Conservation (phyloP, 2,113 vertebrate species). For the Phaethon lepturus region DNA sequence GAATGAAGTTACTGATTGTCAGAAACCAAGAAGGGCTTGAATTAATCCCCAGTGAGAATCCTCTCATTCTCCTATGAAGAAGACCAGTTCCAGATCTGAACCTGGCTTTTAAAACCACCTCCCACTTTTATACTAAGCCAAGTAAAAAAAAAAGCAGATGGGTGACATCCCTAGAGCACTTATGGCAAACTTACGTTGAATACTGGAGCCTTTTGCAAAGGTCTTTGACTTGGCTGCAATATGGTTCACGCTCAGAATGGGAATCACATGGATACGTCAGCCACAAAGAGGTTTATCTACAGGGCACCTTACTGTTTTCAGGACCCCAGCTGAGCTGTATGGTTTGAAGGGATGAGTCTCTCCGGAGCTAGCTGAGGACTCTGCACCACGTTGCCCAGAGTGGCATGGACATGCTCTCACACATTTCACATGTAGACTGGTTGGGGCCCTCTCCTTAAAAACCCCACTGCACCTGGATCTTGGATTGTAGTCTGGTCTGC, state of each 20-base stretch:
- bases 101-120: background rate
- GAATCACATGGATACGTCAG: background rate
- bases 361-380: background rate
- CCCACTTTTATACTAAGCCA: background rate
- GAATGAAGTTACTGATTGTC: background rate
- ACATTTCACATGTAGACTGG: background rate
- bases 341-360: background rate
- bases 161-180: background rate
- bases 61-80: background rate
- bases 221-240: background rate
- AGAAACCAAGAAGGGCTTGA: background rate
- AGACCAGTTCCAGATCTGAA: background rate
- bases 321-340: background rate
- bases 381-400: background rate
- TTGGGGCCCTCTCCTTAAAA: background rate
- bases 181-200: background rate
- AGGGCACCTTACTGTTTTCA: background rate
- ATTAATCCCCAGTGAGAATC: background rate
- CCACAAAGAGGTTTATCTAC: background rate
- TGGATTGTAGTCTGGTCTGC: background rate
- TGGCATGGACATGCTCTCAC: background rate
- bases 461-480: background rate
- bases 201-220: background rate
- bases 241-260: background rate
- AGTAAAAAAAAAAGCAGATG: background rate